phyloP scores from a whole-genome alignment of 2,888 invertebrate genomes.

The Andricus curvator region DNA sequence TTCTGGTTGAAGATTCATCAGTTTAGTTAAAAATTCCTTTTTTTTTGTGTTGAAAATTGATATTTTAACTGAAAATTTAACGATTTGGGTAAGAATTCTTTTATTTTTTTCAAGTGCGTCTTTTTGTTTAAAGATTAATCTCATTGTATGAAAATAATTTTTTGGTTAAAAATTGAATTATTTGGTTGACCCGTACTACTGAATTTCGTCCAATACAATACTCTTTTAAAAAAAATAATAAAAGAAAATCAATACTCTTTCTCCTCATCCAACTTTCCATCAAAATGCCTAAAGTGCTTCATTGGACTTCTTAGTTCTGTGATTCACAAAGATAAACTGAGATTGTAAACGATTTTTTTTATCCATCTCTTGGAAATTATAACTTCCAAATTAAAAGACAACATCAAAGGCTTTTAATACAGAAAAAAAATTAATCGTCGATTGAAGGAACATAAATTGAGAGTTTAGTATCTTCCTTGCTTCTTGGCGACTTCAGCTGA shows the following conservation, averaged over 20 bases:
- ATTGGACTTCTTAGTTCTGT: background rate
- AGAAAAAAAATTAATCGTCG: background rate
- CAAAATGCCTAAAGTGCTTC: slow-evolving; percentile 17
- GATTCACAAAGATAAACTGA: background rate
- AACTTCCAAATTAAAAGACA: slow-evolving; percentile 12
- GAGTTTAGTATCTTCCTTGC: background rate
- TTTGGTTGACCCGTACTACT: too few species aligned
- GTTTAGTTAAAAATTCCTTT: too few species aligned
- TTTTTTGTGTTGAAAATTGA: too few species aligned
- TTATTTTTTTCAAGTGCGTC: too few species aligned
- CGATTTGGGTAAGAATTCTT: too few species aligned
- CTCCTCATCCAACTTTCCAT: slow-evolving; percentile 9
- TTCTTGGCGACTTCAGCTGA: background rate
- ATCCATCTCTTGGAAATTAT: background rate
- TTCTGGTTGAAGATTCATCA: too few species aligned
- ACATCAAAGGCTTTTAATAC: slow-evolving; percentile 18
- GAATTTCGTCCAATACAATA: slow-evolving; percentile 60
- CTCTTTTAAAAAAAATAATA: slow-evolving; percentile 4
- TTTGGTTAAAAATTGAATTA: too few species aligned
- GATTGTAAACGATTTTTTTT: background rate
- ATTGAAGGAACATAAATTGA: background rate
- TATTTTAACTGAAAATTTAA: too few species aligned
- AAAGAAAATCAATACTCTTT: background rate
- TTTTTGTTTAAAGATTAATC: too few species aligned
- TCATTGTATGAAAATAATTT: too few species aligned